A percentile compares a stretch with the other conserved stretches of the same genome.
These are phyloP conservation scores for Lutraria lutraria DNA, from an alignment of 2,888 invertebrate species.

Conservation along the genomic window DNA sequence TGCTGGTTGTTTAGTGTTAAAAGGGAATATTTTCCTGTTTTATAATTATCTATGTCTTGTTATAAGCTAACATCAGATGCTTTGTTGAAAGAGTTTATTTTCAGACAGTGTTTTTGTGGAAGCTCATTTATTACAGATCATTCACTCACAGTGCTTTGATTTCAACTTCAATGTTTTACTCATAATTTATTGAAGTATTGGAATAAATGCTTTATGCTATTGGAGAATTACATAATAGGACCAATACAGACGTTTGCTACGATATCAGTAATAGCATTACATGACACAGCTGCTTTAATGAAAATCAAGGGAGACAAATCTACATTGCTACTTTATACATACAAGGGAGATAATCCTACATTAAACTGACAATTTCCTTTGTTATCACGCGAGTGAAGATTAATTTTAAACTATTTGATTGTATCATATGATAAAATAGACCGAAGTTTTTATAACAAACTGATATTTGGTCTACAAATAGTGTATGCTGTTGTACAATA, in stretches of 20 bases:
- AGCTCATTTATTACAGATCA: too few species aligned
- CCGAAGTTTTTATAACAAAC: slow-evolving; percentile 48
- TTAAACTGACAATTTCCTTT: slow-evolving; percentile 13
- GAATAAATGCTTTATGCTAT: not conserved
- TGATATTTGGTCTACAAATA: slow-evolving; percentile 42
- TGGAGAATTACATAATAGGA: too few species aligned
- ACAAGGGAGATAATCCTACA: slow-evolving; percentile 31
- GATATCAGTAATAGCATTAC: not conserved
- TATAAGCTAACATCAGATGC: too few species aligned
- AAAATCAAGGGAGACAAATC: slow-evolving; percentile 31
- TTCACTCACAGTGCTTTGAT: too few species aligned
- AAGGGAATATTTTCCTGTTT: too few species aligned
- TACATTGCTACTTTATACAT: not conserved
- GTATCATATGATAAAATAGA: slow-evolving; percentile 45
- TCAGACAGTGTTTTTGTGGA: too few species aligned
- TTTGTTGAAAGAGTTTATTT: too few species aligned
- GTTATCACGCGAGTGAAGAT: slow-evolving; percentile 4
- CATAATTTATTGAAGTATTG: too few species aligned
- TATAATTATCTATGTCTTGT: too few species aligned
- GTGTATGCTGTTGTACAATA: slow-evolving; percentile 34
- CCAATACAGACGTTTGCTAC: not conserved
- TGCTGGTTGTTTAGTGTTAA: too few species aligned
- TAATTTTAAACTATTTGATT: slow-evolving; percentile 34
- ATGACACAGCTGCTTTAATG: slow-evolving; percentile 28
- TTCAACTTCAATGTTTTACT: too few species aligned